Base-by-base conservation (phyloP, 2,113 vertebrate species). In the Erpornis zantholeuca region DNA sequence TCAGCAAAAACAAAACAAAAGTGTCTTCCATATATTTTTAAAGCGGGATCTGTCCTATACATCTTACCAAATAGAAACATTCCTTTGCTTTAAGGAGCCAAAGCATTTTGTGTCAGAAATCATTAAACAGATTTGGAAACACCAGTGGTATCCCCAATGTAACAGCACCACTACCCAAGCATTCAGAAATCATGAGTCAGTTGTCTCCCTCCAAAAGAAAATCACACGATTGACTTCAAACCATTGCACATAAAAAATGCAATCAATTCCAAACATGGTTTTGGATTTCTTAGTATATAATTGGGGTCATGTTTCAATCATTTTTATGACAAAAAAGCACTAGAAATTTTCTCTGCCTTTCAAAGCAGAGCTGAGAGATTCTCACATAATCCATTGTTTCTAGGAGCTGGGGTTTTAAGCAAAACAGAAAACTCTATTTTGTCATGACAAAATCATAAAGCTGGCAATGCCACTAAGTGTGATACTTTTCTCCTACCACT, bases 111-210 rank as follows among this genome's bases (percentile, higher is more conserved):
- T 73, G 64, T 69, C 44, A 73, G 60, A 91, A 93, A 77, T 91
- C 29, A 73, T 54, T 88, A 38, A 45, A 57, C 11, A 38, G 65
- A 82, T 25, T 61, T 88, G 90, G 83, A 91, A 92, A 91, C 9
- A 70, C 36, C 50, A 44, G 50, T 2, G 12, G 66, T 77, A 86
- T 91, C 82, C 75, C 89, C 87, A 65, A 1, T 63, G 42, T 35
- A 92, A 89, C 3, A 93, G 59, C 68, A 92, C 84, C 84, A 91
- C 93, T 95, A 91, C 94, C 66, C 91, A 94, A 73, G 71, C 91
- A 90, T 96, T 97, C 75, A 96, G 70, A 94, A 87, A 94, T 82
- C 87, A 91, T 93, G 92, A 97, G 91, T 97, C 93, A 97, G 81
- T 94, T 73, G 63, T 54, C 84, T 75, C 78, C 33, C 59, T 90